These are phyloP conservation scores for Trachurus trachurus DNA, from an alignment of 2,797 vertebrate species.

Conservation along the genomic window DNA sequence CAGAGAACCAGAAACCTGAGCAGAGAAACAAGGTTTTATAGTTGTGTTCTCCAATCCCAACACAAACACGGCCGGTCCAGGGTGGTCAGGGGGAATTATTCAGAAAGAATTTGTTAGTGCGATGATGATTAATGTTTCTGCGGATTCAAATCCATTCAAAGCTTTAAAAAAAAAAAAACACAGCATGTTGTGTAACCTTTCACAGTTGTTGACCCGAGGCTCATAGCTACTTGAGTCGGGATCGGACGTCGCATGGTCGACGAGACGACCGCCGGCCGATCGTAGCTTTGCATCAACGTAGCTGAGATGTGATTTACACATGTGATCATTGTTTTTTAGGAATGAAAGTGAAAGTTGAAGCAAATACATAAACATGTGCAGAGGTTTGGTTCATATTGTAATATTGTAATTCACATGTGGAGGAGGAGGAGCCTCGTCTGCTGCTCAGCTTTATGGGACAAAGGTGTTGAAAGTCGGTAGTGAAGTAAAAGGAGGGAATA, in stretches of 20 bases:
- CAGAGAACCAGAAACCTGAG: conserved; percentile 36
- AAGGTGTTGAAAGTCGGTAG: too few relatives aligned
- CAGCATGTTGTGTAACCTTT: not conserved
- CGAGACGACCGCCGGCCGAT: not conserved
- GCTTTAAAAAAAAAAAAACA: conserved; percentile 15
- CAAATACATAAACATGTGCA: not conserved
- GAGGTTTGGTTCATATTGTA: too few relatives aligned
- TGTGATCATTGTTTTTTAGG: not conserved
- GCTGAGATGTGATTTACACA: too few relatives aligned
- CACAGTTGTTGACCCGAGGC: not conserved
- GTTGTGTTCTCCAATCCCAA: not conserved
- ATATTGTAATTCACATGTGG: too few relatives aligned
- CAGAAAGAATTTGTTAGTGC: not conserved
- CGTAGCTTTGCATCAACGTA: not conserved
- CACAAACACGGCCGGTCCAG: not conserved
- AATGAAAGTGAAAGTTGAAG: conserved; percentile 4
- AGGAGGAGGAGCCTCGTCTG: too few relatives aligned
- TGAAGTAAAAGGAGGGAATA: too few relatives aligned
- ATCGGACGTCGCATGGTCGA: not conserved
- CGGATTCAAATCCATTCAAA: conserved; percentile 14
- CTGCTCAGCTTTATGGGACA: too few relatives aligned
- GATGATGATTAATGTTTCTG: conserved; percentile 12
- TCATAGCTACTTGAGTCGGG: not conserved
- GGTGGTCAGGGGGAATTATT: not conserved
- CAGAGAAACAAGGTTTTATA: conserved; percentile 15